Conservation (phyloP, 2,888 invertebrate species). For the Camptogramma bilineatum region DNA sequence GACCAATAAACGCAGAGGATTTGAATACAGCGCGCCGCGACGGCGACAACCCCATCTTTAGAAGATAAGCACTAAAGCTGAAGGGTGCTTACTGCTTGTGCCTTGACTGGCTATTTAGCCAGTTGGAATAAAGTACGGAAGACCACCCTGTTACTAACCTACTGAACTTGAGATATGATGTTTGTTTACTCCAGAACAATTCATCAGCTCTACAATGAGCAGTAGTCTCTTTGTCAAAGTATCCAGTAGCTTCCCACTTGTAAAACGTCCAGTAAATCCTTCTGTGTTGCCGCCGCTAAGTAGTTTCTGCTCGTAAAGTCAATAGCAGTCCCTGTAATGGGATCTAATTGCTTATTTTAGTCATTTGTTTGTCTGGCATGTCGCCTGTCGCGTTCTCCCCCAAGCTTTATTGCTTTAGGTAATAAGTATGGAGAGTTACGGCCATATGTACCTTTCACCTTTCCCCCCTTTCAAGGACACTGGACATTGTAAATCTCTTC, state of each 20-base stretch:
- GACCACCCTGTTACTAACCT: constrained; percentile 33
- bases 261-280: constrained; percentile 30
- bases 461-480: constrained; percentile 51
- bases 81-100: constrained; percentile 18
- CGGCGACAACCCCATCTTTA: constrained; percentile 60
- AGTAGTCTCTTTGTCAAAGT: constrained; percentile 7
- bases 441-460: constrained; percentile 61
- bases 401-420: constrained; percentile 53
- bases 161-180: constrained; percentile 29
- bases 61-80: constrained; percentile 50
- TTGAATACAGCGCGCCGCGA: constrained; percentile 69
- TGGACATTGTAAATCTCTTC: constrained; percentile 53
- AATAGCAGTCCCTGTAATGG: constrained; percentile 35
- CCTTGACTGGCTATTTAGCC: constrained; percentile 11
- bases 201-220: neutral
- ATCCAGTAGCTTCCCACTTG: constrained; percentile 23
- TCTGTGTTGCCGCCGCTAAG: constrained; percentile 36
- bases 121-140: neutral
- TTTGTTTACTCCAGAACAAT: neutral
- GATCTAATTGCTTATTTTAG: constrained; percentile 53
- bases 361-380: constrained; percentile 50
- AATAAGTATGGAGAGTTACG: constrained; percentile 49
- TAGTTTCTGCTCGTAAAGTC: constrained; percentile 41
- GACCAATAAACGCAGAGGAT: constrained; percentile 74
- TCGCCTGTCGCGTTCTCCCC: constrained; percentile 47